phyloP scores from a whole-genome alignment of 2,888 invertebrate species.

The Ligdia adustata region DNA sequence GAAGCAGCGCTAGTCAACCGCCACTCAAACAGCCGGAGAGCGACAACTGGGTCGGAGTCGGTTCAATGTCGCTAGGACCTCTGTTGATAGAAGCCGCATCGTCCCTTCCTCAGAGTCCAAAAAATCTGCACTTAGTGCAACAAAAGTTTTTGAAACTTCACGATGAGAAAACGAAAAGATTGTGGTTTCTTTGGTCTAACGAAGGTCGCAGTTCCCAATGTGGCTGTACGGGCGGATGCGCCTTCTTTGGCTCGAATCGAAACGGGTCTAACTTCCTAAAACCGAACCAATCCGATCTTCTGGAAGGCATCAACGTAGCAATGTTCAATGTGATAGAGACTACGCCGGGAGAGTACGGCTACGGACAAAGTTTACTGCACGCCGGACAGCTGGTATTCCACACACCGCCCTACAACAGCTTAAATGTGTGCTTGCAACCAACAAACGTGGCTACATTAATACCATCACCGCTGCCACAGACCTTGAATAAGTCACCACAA shows the following conservation, averaged over 20 bases:
- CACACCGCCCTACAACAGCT: conserved; percentile 93
- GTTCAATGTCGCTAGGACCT: conserved; percentile 95
- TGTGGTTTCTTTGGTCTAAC: conserved; percentile 97
- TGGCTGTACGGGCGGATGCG: conserved; percentile 97
- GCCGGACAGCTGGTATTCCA: conserved; percentile 94
- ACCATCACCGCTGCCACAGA: conserved; percentile 73
- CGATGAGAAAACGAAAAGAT: conserved; percentile 92
- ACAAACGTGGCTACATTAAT: conserved; percentile 72
- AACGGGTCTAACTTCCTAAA: conserved; percentile 96
- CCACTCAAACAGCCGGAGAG: conserved; percentile 62
- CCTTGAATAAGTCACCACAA: conserved; percentile 68
- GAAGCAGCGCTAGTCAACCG: conserved; percentile 72
- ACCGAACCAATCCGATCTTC: conserved; percentile 90
- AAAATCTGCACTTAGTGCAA: conserved; percentile 90
- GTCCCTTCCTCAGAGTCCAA: conserved; percentile 90
- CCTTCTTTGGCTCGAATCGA: conserved; percentile 96
- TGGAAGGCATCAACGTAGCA: conserved; percentile 93
- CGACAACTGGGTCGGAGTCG: conserved; percentile 96
- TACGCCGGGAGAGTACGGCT: conserved; percentile 92
- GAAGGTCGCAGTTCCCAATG: conserved; percentile 90
- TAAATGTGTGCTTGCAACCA: conserved; percentile 90
- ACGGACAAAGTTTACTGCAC: conserved; percentile 96
- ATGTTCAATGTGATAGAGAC: conserved; percentile 89
- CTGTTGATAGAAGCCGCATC: conserved; percentile 95
- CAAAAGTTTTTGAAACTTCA: conserved; percentile 92